These are phyloP conservation scores for Cyprinodon brontotheroides DNA, from an alignment of 2,113 vertebrate genomes.

Conservation along the genomic window DNA sequence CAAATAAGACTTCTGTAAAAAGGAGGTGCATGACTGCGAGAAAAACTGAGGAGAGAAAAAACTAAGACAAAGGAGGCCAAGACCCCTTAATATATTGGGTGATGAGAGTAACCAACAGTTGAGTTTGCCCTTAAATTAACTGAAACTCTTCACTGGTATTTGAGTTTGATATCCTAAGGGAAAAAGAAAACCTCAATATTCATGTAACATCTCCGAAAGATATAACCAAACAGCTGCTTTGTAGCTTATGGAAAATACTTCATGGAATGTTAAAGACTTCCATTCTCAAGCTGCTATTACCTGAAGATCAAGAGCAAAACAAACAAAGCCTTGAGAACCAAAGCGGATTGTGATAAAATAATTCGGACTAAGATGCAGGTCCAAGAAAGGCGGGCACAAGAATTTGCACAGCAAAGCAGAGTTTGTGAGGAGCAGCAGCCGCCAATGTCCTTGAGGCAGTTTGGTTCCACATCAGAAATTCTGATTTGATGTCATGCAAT, in stretches of 20 bases:
- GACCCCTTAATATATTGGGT: conserved; percentile 50
- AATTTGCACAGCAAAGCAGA: conserved; percentile 63
- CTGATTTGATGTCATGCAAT: conserved; percentile 72
- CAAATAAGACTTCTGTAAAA: conserved; percentile 51
- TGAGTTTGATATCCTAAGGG: background rate
- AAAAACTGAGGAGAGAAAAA: conserved; percentile 18
- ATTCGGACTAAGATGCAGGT: conserved; percentile 59
- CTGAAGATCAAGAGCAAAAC: conserved; percentile 50
- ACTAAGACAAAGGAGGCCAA: conserved; percentile 23
- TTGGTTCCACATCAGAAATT: conserved; percentile 68
- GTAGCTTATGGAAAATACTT: conserved; percentile 35
- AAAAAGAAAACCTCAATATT: conserved; percentile 7
- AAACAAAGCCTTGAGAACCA: conserved; percentile 46
- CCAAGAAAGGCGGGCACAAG: conserved; percentile 42
- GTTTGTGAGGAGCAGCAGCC: conserved; percentile 48
- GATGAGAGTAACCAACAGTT: conserved; percentile 44
- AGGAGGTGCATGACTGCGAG: conserved; percentile 51
- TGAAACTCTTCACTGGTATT: conserved; percentile 31
- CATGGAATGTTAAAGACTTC: conserved; percentile 35
- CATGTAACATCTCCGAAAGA: conserved; percentile 17
- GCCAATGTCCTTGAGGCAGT: conserved; percentile 70
- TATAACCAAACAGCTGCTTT: conserved; percentile 58
- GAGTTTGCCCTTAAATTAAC: conserved; percentile 43
- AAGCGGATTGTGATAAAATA: conserved; percentile 69
- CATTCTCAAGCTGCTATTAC: conserved; percentile 32